Base-by-base conservation (phyloP, 1,140 invertebrate genomes). In the Panagrolaimus sp. region DNA sequence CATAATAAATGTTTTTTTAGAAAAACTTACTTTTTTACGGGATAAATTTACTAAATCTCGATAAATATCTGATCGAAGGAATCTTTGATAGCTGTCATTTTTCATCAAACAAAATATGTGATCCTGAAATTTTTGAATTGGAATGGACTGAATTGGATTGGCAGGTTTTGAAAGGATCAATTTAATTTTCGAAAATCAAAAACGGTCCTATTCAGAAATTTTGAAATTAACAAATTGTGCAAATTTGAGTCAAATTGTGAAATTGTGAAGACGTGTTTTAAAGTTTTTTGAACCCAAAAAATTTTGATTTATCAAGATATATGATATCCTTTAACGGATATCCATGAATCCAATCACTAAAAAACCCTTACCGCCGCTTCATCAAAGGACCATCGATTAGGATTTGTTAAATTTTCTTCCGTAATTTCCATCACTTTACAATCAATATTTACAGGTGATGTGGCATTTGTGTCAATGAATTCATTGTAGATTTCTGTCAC, bases 21-120 rank as follows among this genome's bases (percentile, higher is more conserved):
- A 78, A 74, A 6, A 65, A 43, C 75, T 68, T 43, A 83, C 82
- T 78, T 82, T 82, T 68, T 82, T 82, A 69, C 73, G 74, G 8
- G 80, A 83, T 55, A 76, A 67, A 65, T 68, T 76, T 64, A 83
- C 58, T 43, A 83, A 65, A 48, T 82, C 82, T n/a, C 81, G 75
- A 46, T 83, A 98, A 91, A 96, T 95, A 80, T 98, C 96, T 1
- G 96, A 98, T 63, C 96, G 89, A 67, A 99, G 87, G 84, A 97
- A 99, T 73, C 96, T 88, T 47, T 93, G 94, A 83, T 99, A 99
- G 78, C 91, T 95, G 85, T 99, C 96, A 78, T 91, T 95, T 83
- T 97, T 97, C 96, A 99, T 99, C 69, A 98, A 86, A 83, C 97
- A 94, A 85, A 97, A 98, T 38, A 99, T 94, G 85, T 99, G 96